phyloP scores from a whole-genome alignment of 2,888 invertebrate genomes.

The Theretra japonica region DNA sequence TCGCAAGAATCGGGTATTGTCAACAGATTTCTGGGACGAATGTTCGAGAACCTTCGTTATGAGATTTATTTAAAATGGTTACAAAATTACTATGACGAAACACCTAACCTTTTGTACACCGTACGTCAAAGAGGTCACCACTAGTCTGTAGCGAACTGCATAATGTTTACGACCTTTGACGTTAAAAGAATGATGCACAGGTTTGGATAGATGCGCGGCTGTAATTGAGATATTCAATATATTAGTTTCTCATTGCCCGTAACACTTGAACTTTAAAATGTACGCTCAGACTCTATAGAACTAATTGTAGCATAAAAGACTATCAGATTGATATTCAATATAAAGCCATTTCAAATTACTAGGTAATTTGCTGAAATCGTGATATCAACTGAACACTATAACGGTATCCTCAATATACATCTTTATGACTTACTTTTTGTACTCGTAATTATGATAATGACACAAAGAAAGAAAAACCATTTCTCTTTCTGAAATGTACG shows the following conservation, averaged over 20 bases:
- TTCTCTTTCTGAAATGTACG: too few relatives aligned
- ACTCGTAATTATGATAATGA: too few relatives aligned
- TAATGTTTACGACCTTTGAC: constrained; percentile 29
- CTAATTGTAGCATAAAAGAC: too few relatives aligned
- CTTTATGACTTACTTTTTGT: too few relatives aligned
- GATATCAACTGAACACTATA: too few relatives aligned
- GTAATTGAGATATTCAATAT: constrained; percentile 8
- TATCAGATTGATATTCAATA: too few relatives aligned
- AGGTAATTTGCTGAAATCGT: too few relatives aligned
- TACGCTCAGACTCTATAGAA: too few relatives aligned
- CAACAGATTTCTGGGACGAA: constrained; percentile 44
- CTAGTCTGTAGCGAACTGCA: constrained; percentile 39
- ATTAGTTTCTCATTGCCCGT: background rate
- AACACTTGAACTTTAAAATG: background rate
- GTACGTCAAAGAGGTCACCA: constrained; percentile 42
- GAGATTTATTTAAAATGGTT: constrained; percentile 54
- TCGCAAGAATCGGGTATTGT: constrained; percentile 44
- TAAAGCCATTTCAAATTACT: too few relatives aligned
- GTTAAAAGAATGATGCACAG: constrained; percentile 19
- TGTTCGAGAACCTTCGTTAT: constrained; percentile 59
- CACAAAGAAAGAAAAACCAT: too few relatives aligned
- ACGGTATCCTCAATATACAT: too few relatives aligned
- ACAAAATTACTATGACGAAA: constrained; percentile 49
- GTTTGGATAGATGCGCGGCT: background rate
- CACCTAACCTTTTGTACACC: constrained; percentile 41